Conservation (phyloP, 2,797 vertebrate species). For the Antennarius maculatus region DNA sequence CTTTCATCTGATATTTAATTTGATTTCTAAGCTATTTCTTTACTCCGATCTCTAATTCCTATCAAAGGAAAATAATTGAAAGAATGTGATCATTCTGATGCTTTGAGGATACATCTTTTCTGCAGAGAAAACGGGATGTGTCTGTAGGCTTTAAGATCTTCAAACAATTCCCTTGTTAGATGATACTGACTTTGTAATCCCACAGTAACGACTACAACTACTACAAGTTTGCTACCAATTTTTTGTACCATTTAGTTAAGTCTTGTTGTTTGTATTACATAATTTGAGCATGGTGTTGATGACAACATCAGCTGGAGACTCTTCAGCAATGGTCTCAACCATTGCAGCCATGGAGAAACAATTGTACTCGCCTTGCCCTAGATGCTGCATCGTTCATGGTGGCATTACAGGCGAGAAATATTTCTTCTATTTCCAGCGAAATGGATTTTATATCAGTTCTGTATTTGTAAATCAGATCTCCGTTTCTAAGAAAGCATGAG, state of each 20-base stretch:
- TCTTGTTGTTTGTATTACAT: background rate
- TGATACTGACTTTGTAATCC: conserved; percentile 27
- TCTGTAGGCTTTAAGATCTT: conserved; percentile 23
- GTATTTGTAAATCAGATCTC: conserved; percentile 77
- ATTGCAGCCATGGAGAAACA: conserved; percentile 49
- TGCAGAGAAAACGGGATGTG: conserved; percentile 37
- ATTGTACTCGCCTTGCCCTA: conserved; percentile 57
- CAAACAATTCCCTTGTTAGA: conserved; percentile 23
- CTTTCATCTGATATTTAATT: conserved; percentile 68
- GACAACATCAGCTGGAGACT: no score
- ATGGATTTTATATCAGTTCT: conserved; percentile 77
- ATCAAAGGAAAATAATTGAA: conserved; percentile 49
- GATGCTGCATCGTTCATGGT: conserved; percentile 48
- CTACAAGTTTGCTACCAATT: no score
- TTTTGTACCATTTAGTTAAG: conserved; percentile 26
- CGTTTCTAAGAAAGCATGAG: conserved; percentile 75
- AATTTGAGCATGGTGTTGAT: no score
- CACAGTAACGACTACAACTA: conserved; percentile 1
- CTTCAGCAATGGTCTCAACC: conserved; percentile 2
- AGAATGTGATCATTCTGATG: conserved; percentile 47
- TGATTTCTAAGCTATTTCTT: conserved; percentile 60
- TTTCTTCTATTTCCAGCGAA: conserved; percentile 71
- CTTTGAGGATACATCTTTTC: conserved; percentile 40
- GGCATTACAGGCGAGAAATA: conserved; percentile 65
- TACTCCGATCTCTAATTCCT: conserved; percentile 49